Evolutionary conservation across 2,113 vertebrate species (phyloP), one percentile per base, ranked within the genome.

Genomic region (Andinoacara biseriatus): DNA sequence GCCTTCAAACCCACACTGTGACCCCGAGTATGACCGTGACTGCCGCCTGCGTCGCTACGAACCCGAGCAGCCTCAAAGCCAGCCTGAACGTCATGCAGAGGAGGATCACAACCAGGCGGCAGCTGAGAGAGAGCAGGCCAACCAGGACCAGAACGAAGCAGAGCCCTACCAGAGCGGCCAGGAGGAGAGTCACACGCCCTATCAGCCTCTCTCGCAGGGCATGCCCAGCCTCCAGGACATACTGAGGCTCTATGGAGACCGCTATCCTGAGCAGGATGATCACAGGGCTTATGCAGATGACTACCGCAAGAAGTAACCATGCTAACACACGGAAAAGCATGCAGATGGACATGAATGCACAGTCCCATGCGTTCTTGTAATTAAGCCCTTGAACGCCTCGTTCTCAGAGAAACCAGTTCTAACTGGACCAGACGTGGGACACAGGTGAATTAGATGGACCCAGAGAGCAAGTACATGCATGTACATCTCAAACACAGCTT

Each of bases 91-190:
- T 11, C 84, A 57, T 9, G 22, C 61, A 0, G 38, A 90, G 76
- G 91, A 94, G 58, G 78, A 86, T 40, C 88, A 89, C 46, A 62
- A 7, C 82, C 92, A 89, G 77, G 90, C 67, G 43, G 91, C 89
- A 2, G 58, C 80, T 14, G 92, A 93, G 77, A 80, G 74, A 10
- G 85, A 93, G 61, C 85, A 82, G 49, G 61, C 74, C 10, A 90
- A 91, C 63, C 91, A 92, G 43, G 95, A 96, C 9, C 94, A 83
- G 63, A 94, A 95, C 15, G 94, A 94, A 61, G 72, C 94, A 0
- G 95, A 96, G 76, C 92, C 91, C 29, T 95, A 93, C 88, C 94
- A 95, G 90, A 96, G 95, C 1, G 94, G 95, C 35, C 95, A 96
- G 88, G 95, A 95, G 81, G 95, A 96, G 84, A 89, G 95, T 10